Percentiles rank a stretch among this genome's conserved stretches.
Evolutionary conservation across 2,113 vertebrate genomes (phyloP).

Genomic region (Nyctibius bracteatus): DNA sequence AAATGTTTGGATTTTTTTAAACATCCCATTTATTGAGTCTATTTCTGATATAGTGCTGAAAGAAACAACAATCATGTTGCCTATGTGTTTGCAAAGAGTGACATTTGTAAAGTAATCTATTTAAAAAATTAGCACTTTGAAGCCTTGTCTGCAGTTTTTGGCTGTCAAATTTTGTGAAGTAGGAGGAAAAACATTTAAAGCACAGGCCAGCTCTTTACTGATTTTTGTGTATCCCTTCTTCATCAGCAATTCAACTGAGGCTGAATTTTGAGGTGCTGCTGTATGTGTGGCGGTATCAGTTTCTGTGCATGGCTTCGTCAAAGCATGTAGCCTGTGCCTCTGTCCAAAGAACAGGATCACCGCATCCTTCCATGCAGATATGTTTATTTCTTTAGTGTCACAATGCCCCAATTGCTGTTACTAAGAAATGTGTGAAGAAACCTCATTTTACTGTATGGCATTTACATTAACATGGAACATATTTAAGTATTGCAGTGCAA

Average conservation of each 20-base stretch:
- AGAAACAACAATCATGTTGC: constrained; percentile 15
- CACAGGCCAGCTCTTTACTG: not conserved
- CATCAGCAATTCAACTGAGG: not conserved
- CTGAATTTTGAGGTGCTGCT: not conserved
- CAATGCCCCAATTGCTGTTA: rapidly evolving
- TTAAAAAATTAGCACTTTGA: constrained; percentile 25
- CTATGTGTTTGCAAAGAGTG: constrained; percentile 7
- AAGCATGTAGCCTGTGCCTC: not conserved
- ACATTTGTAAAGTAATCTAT: constrained; percentile 37
- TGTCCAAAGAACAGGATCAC: not conserved
- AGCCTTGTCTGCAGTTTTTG: constrained; percentile 12
- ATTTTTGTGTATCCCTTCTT: not conserved
- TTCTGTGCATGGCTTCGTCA: not conserved
- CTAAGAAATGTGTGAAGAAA: not conserved
- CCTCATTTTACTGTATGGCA: rapidly evolving
- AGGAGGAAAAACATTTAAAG: not conserved
- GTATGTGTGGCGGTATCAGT: not conserved
- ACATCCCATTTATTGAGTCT: constrained; percentile 30
- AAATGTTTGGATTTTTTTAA: constrained; percentile 47
- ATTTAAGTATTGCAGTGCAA: rapidly evolving
- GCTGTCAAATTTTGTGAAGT: constrained; percentile 10
- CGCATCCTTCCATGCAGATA: rapidly evolving
- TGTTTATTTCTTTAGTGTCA: not conserved
- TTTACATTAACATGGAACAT: rapidly evolving
- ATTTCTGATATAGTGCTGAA: constrained; percentile 7